phyloP scores from a whole-genome alignment of 2,113 vertebrate species.

The Odontophorus gujanensis region DNA sequence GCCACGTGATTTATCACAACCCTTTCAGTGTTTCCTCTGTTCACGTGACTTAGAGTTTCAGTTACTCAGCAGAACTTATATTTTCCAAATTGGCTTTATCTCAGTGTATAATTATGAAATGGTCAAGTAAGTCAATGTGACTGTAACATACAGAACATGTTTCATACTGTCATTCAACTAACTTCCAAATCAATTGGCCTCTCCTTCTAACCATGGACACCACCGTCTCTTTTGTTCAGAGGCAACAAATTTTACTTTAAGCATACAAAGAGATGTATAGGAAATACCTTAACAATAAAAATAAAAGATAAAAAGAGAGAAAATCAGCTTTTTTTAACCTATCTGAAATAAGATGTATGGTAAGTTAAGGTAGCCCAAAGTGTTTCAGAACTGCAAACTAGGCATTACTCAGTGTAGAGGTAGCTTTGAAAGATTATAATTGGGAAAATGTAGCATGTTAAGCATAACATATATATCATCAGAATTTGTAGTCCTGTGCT shows the following conservation, averaged over 20 bases:
- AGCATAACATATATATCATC: background rate
- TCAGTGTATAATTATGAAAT: background rate
- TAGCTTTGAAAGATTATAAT: background rate
- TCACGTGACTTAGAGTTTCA: conserved; percentile 47
- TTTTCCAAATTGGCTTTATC: conserved; percentile 44
- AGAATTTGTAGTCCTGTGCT: background rate
- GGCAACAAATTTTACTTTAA: background rate
- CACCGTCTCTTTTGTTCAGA: background rate
- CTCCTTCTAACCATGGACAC: background rate
- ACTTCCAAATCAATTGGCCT: background rate
- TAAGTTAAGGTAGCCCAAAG: background rate
- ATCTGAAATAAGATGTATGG: background rate
- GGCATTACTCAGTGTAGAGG: background rate
- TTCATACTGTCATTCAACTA: background rate
- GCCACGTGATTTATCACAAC: conserved; percentile 36
- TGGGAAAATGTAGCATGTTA: background rate
- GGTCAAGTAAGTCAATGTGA: background rate
- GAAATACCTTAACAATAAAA: background rate
- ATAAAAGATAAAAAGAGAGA: background rate
- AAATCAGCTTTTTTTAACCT: background rate
- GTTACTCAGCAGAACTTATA: conserved; percentile 12
- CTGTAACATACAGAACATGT: background rate
- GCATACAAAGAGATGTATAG: background rate
- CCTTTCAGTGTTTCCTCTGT: conserved; percentile 22
- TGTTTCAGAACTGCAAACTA: background rate